phyloP scores from a whole-genome alignment of 2,797 vertebrate genomes.

The Ataeniobius toweri region DNA sequence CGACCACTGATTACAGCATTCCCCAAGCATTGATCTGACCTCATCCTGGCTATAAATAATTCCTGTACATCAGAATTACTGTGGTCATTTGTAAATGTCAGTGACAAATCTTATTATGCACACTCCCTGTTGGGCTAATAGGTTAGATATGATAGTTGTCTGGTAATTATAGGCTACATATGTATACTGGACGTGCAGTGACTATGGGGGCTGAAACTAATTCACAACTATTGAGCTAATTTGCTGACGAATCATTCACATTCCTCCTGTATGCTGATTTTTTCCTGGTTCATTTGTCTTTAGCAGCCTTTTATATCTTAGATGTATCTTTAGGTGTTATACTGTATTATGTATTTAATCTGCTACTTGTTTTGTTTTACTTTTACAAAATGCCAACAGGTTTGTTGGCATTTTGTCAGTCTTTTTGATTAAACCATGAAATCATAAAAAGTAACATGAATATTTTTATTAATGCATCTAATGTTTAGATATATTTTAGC shows the following conservation, averaged over 20 bases:
- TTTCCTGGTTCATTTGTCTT: too few species aligned
- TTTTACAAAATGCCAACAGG: too few species aligned
- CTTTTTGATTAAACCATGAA: not conserved
- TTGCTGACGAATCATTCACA: not conserved
- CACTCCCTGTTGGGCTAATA: slow-evolving; percentile 24
- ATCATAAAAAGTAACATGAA: not conserved
- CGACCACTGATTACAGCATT: slow-evolving; percentile 39
- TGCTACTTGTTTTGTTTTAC: too few species aligned
- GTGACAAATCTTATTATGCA: slow-evolving; percentile 30
- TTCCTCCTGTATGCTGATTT: too few species aligned
- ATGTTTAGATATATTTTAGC: too few species aligned
- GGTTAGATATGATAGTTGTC: slow-evolving; percentile 31
- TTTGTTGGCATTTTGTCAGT: too few species aligned
- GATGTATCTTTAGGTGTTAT: too few species aligned
- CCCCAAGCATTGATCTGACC: slow-evolving; percentile 44
- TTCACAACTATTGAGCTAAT: not conserved
- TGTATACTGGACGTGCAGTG: slow-evolving; percentile 24
- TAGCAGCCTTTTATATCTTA: too few species aligned
- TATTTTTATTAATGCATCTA: not conserved
- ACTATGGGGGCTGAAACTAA: slow-evolving; percentile 7
- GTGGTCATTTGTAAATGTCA: slow-evolving; percentile 35
- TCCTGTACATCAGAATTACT: slow-evolving; percentile 44
- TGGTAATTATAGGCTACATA: slow-evolving; percentile 31
- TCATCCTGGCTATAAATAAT: slow-evolving; percentile 39
- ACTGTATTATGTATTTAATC: too few species aligned